Percentiles rank a stretch among this genome's conserved stretches.
phyloP scores from a whole-genome alignment of 2,888 invertebrate species.

The Clivina fossor region DNA sequence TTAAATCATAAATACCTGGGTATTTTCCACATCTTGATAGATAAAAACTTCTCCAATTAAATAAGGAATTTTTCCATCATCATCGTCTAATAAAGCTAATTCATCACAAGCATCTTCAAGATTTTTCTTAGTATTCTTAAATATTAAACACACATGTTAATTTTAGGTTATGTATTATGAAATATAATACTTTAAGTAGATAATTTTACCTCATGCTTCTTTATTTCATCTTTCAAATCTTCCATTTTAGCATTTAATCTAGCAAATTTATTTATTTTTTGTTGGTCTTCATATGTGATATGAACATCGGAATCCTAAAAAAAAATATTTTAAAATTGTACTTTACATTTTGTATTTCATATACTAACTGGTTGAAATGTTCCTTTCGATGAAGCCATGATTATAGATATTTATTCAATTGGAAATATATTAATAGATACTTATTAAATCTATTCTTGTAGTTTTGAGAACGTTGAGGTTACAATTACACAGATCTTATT shows the following conservation, averaged over 20 bases:
- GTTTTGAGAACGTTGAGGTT: neutral
- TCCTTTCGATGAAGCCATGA: conserved; percentile 54
- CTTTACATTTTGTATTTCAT: conserved; percentile 15
- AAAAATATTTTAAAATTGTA: conserved; percentile 27
- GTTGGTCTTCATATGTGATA: conserved; percentile 95
- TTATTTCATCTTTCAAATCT: conserved; percentile 85
- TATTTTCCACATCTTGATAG: conserved; percentile 73
- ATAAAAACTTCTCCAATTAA: conserved; percentile 89
- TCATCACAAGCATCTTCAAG: conserved; percentile 92
- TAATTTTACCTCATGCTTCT: conserved; percentile 68
- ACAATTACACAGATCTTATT: too few relatives aligned
- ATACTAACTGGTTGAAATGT: conserved; percentile 70
- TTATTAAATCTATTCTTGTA: neutral
- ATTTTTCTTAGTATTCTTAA: conserved; percentile 59
- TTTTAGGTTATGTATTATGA: neutral
- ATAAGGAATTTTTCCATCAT: conserved; percentile 75
- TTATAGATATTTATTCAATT: conserved; percentile 4
- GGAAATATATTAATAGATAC: neutral
- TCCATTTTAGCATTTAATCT: conserved; percentile 89
- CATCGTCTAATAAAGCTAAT: conserved; percentile 76
- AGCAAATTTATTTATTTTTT: conserved; percentile 96
- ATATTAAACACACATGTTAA: neutral
- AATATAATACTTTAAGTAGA: neutral
- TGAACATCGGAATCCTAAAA: conserved; percentile 85
- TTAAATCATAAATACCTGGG: conserved; percentile 62